Evolutionary conservation across 2,113 vertebrate species (phyloP), one percentile per base, ranked within the genome.

Genomic region (Ammodytes dubius): DNA sequence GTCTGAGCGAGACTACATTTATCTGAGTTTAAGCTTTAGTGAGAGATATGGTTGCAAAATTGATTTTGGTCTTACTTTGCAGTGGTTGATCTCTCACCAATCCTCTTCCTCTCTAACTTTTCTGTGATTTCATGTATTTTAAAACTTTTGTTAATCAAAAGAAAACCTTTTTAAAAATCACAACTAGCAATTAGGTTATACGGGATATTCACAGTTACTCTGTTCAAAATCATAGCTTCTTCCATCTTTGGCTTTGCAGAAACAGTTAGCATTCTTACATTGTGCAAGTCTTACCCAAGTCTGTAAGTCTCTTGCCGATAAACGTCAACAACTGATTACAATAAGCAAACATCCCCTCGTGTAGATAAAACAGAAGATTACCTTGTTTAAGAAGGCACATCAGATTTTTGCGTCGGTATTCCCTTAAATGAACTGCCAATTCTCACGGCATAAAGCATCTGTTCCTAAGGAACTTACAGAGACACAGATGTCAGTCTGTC

Each of bases 401-500:
- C 73, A n/a, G 61, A 74, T 49, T 67, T 73, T 54, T 77, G 66
- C 66, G 47, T 83, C 45, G 67, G 67, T 70, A 69, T 70, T 85
- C 77, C 83, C 59, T 83, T 57, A 57, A 84, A 71, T 52, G 81
- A 83, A 11, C 71, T 82, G 74, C 70, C 54, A 61, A 46, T 47
- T 73, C 54, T 58, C 58, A 52, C 43, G 12, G 63, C 43, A 40
- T 67, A 6, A 49, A 56, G 85, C 86, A 87, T 89, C 71, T 90
- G 89, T 52, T 87, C 42, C 17, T 7, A 47, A 58, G 61, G 75
- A 80, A 74, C 73, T 74, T n/a, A 35, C 75, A 39, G 66, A 72
- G 76, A 13, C 67, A 85, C 67, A 85, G 77, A 87, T 82, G 85
- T 70, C 75, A 40, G 56, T 63, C 85, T 83, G 78, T 56, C 78